A percentile compares a stretch with the other conserved stretches of the same genome.
These are phyloP conservation scores for Drosophila mimica DNA, from an alignment of 2,888 invertebrate species.

Conservation along the genomic window DNA sequence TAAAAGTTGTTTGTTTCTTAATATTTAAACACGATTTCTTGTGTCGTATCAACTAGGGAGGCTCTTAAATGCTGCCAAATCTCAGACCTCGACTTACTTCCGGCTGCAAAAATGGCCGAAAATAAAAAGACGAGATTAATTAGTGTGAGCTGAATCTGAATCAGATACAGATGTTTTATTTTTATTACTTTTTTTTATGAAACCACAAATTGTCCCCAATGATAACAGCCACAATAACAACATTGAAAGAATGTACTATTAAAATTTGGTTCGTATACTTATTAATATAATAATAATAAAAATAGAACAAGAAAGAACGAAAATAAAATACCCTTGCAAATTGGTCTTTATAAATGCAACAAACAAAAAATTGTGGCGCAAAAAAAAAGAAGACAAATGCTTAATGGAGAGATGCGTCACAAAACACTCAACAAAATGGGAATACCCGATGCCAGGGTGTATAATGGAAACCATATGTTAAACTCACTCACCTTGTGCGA, in stretches of 20 bases:
- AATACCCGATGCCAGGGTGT: neutral
- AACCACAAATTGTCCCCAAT: slow-evolving; percentile 28
- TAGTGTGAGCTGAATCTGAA: slow-evolving; percentile 65
- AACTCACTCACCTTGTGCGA: slow-evolving; percentile 79
- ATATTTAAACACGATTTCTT: slow-evolving; percentile 57
- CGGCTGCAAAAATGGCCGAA: slow-evolving; percentile 52
- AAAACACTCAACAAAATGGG: neutral
- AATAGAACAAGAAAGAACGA: neutral
- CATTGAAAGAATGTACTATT: slow-evolving; percentile 34
- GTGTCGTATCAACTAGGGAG: slow-evolving; percentile 35
- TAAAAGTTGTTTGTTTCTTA: slow-evolving; percentile 35
- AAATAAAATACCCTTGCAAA: neutral
- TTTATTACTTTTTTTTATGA: slow-evolving; percentile 31
- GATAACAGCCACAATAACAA: slow-evolving; percentile 28
- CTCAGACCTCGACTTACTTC: slow-evolving; percentile 61
- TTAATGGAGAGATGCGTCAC: neutral
- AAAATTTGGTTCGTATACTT: slow-evolving; percentile 25
- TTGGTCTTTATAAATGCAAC: neutral
- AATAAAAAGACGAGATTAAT: slow-evolving; percentile 52
- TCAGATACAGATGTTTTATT: slow-evolving; percentile 4
- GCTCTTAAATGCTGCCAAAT: slow-evolving; percentile 26
- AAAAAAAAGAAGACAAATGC: neutral
- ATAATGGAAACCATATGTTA: slow-evolving; percentile 66
- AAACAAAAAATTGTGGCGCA: neutral
- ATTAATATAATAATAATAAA: slow-evolving; percentile 37